Base-by-base conservation (phyloP, 2,888 invertebrate species). In the Mesodorylaimus sp. region DNA sequence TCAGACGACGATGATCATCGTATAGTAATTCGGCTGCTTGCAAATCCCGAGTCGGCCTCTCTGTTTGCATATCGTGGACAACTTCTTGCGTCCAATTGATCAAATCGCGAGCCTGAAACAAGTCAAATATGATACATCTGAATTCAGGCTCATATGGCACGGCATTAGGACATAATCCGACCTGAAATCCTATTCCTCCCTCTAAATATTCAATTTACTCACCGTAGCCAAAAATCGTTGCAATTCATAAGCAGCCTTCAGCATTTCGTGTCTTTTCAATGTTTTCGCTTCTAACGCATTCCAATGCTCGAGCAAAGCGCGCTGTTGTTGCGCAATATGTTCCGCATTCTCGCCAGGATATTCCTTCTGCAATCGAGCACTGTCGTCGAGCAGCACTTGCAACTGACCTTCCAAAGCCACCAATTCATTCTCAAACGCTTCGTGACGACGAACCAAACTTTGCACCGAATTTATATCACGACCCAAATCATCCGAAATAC, bases 331-430 rank as follows among this genome's bases (percentile, higher is more conserved):
- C 21, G 78, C 79, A 51, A 95, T 87, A 61, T 88, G 84, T 43
- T 79, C 77, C 1, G 86, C 88, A 69, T 93, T 93, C 48, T 79
- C 81, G 1, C 86, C 85, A 0, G 91, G 91, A 70, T 91, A 93
- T 19, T 77, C 77, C 45, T 63, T 60, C 68, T 86, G 84, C 38
- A 95, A 74, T 47, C 85, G 77, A 0, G 80, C 79, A 0, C 89
- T 87, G 66, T 95, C 93, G 61, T 93, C 91, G 45, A 91, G 82
- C 2, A 95, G 72, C 1, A 89, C 77, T 75, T 80, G 70, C 21
- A 69, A 61, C 68, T 68, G 88, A 0, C 86, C 88, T 63, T 93
- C 89, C 21, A 93, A 72, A 0, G 89, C 85, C 0, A 83, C 80
- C 51, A 93, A 70, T 66, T 95, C 93, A 65, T 87, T 89, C 68